phyloP scores from a whole-genome alignment of 2,113 vertebrate genomes.

The Aplodontia rufa region DNA sequence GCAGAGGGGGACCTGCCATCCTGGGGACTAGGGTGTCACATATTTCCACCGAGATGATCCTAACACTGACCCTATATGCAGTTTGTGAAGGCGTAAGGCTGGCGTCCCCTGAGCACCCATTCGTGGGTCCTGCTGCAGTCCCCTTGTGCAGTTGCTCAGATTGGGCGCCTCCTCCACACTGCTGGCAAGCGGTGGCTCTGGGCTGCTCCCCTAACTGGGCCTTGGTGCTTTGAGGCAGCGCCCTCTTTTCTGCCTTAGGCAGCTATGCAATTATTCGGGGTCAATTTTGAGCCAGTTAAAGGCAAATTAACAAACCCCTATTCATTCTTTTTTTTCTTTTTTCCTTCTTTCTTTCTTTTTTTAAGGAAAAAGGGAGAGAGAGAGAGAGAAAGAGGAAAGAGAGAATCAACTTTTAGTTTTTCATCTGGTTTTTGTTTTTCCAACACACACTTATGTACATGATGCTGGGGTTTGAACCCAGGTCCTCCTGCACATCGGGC shows the following conservation, averaged over 20 bases:
- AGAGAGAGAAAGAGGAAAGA: no score
- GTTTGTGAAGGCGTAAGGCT: neutral
- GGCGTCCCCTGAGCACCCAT: no score
- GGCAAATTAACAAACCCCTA: neutral
- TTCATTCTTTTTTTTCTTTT: slow-evolving; percentile 14
- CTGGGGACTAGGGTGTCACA: neutral
- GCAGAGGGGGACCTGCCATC: neutral
- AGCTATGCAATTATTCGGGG: neutral
- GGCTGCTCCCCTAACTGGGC: neutral
- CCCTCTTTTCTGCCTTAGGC: neutral
- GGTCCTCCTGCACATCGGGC: no score
- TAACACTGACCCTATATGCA: neutral
- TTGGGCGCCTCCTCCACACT: no score
- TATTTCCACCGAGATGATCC: neutral
- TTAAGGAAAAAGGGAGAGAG: no score
- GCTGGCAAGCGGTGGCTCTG: neutral
- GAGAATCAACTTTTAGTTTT: no score
- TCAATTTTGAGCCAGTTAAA: neutral
- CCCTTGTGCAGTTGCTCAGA: neutral
- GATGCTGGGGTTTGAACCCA: no score
- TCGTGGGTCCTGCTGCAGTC: no score
- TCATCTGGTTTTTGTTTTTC: no score
- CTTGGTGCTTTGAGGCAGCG: fast-evolving
- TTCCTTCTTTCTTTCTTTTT: no score
- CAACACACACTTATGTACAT: no score